Conservation (phyloP, 2,113 vertebrate species). For the Embiotoca jacksoni region DNA sequence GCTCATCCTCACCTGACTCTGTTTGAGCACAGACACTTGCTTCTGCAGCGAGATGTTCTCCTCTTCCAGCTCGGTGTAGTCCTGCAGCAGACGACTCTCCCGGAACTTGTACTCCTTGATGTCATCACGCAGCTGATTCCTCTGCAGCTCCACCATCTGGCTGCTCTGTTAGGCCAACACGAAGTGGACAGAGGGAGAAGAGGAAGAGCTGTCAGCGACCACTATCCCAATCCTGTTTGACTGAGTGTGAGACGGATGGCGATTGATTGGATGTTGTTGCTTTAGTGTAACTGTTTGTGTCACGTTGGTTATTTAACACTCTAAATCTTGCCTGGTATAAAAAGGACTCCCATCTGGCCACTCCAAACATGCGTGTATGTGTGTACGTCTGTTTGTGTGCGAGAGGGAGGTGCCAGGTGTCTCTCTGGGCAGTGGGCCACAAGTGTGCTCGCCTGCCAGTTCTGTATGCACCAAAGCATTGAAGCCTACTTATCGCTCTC, state of each 20-base stretch:
- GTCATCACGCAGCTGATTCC: slow-evolving; percentile 93
- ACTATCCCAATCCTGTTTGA: slow-evolving; percentile 32
- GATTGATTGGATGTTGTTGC: slow-evolving; percentile 45
- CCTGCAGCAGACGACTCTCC: slow-evolving; percentile 95
- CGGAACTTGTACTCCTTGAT: slow-evolving; percentile 98
- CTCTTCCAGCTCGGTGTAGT: slow-evolving; percentile 97
- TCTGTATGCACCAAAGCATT: slow-evolving; percentile 44
- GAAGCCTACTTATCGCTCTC: slow-evolving; percentile 52
- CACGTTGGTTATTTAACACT: slow-evolving; percentile 23
- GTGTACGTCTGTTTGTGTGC: slow-evolving; percentile 23
- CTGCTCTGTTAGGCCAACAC: slow-evolving; percentile 83
- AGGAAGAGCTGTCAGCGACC: slow-evolving; percentile 40
- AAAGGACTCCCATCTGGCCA: slow-evolving; percentile 54
- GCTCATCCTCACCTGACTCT: slow-evolving; percentile 90
- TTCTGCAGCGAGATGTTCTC: slow-evolving; percentile 99
- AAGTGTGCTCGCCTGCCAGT: slow-evolving; percentile 47
- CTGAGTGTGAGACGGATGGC: not conserved
- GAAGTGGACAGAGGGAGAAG: not conserved
- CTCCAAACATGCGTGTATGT: not conserved
- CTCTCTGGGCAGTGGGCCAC: slow-evolving; percentile 63
- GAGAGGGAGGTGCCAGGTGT: slow-evolving; percentile 62
- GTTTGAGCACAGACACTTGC: slow-evolving; percentile 95
- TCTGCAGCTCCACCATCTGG: slow-evolving; percentile 93
- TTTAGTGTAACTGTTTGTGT: slow-evolving; percentile 44
- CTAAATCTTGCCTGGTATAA: slow-evolving; percentile 46